phyloP scores from a whole-genome alignment of 2,888 invertebrate species.

The Dryocosmus kuriphilus region DNA sequence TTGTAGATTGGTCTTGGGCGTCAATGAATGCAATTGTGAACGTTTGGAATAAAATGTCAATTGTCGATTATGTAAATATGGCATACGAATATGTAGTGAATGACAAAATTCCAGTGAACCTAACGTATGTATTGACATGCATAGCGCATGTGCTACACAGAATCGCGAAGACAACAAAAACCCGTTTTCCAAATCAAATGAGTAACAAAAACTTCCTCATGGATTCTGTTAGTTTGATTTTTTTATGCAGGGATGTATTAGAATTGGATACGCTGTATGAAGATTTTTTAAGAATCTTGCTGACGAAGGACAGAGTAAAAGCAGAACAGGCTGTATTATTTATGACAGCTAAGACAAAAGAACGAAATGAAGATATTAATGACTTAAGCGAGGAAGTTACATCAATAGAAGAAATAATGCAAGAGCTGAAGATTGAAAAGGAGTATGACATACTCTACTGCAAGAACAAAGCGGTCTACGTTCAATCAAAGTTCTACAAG shows the following conservation, averaged over 20 bases:
- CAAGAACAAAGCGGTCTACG: slow-evolving; percentile 39
- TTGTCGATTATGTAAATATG: slow-evolving; percentile 46
- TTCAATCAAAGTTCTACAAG: slow-evolving; percentile 48
- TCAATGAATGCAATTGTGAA: slow-evolving; percentile 45
- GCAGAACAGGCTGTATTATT: slow-evolving; percentile 23
- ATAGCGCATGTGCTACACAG: slow-evolving; percentile 52
- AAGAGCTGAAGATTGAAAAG: neutral
- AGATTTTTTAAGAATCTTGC: slow-evolving; percentile 39
- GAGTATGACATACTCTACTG: slow-evolving; percentile 2
- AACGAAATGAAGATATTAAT: neutral
- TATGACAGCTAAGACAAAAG: slow-evolving; percentile 9
- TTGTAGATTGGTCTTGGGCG: slow-evolving; percentile 50
- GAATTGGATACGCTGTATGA: slow-evolving; percentile 45
- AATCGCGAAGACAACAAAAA: slow-evolving; percentile 42
- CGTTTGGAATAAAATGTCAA: slow-evolving; percentile 45
- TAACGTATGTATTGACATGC: slow-evolving; percentile 48
- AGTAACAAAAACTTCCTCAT: slow-evolving; percentile 45
- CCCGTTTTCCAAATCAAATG: slow-evolving; percentile 39
- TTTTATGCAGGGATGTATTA: slow-evolving; percentile 44
- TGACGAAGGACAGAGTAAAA: slow-evolving; percentile 30
- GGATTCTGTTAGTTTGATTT: slow-evolving; percentile 50
- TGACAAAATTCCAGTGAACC: neutral
- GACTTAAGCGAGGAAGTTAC: slow-evolving; percentile 40
- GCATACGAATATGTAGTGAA: slow-evolving; percentile 43
- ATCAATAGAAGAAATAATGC: slow-evolving; percentile 28